Base-by-base conservation (phyloP, 2,888 invertebrate species). In the Cerceris ruficornis region DNA sequence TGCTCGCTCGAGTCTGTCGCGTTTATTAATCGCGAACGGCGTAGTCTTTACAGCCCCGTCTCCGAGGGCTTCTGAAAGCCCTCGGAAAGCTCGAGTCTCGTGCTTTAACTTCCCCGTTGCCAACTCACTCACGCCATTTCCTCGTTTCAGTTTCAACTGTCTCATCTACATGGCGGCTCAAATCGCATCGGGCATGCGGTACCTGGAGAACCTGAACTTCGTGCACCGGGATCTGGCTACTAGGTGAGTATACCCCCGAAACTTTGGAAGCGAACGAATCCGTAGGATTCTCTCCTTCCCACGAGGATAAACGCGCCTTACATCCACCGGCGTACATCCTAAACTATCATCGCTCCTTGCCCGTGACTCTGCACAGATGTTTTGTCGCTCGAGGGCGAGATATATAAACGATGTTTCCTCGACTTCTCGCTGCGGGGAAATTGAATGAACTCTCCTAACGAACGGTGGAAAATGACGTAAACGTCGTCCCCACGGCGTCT, bases 181-280 rank as follows among this genome's bases (percentile, higher is more conserved):
- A 93, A 95, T 98, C 81, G 96, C 98, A 1, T 96, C 96, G 5
- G 98, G 98, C 13, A 98, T 98, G 97, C 95, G 96, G 89, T 98
- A 98, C 92, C 93, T 98, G 88, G 96, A 98, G 93, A 95, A 96
- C 61, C 94, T 97, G 83, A 97, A 97, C 93, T 98, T 98, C 91
- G 98, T 98, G 62, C 98, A 98, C 92, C 94, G 98, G 60, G 98
- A 98, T 93, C 93, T 98, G 87, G 97, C 98, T 65, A 96, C 98
- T 52, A 95, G 96, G 95, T 95, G 82, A 85, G 84, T 84, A 75
- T 66, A 42, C 60, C 55, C 28, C 28, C 4, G 41, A 39, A 79
- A 83, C 80, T 82, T 82, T 66, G 17, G 17, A 46, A 13, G 43
- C 59, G 76, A 76, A 84, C 67, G 62, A 71, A 79, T 82, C 69